Conservation (phyloP, 2,113 vertebrate species). For the Pluvianellus socialis region DNA sequence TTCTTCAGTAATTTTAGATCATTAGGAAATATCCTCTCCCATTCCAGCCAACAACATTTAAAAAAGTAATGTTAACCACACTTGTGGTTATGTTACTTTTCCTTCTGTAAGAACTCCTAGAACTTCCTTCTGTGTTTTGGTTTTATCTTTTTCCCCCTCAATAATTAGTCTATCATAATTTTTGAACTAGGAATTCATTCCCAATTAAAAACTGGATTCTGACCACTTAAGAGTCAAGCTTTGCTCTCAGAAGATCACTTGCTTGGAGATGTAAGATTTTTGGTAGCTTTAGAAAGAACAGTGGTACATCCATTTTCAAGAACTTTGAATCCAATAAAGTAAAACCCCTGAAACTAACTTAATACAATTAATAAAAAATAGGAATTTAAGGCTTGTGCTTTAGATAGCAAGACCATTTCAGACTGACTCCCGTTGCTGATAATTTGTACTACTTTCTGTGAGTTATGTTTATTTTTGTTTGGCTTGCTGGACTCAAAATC, state of each 20-base stretch:
- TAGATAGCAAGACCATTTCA: background rate
- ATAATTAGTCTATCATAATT: background rate
- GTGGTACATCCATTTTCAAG: background rate
- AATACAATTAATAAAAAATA: background rate
- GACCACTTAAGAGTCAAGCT: background rate
- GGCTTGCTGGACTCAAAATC: background rate
- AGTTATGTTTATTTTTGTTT: background rate
- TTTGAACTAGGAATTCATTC: background rate
- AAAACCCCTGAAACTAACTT: background rate
- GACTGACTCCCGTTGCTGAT: background rate
- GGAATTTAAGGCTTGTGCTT: background rate
- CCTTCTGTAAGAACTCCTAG: background rate
- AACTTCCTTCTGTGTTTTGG: background rate
- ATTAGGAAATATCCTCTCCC: background rate
- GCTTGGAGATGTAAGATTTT: background rate
- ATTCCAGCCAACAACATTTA: background rate
- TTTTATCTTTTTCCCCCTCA: background rate
- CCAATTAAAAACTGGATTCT: background rate
- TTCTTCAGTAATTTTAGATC: conserved; percentile 3
- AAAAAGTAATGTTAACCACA: background rate
- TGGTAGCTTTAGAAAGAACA: background rate
- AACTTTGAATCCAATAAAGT: background rate
- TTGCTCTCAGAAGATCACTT: background rate
- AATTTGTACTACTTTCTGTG: background rate
- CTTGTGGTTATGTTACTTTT: background rate